Evolutionary conservation across 2,888 invertebrate genomes (phyloP), one percentile per base, ranked within the genome.

Genomic region (Tetanocera ferruginea): DNA sequence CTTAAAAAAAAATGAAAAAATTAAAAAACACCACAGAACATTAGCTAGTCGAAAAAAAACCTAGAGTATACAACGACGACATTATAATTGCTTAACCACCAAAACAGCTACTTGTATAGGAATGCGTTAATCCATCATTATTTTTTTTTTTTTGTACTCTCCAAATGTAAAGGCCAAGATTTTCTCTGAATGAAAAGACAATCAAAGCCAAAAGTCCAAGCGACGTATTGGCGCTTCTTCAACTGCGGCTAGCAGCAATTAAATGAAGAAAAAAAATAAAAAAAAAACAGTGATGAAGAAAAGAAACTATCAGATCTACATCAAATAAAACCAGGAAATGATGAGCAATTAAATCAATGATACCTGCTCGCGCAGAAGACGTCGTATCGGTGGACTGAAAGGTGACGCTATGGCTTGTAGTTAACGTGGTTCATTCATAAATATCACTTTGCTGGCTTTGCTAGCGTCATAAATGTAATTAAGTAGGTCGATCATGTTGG

Each of bases 331-430:
- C 87, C 89, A 89, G 89, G 89, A 89, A 89, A 89, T 89, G 89
- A 87, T 85, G 82, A 74, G 86, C 86, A 89, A 89, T 89, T 89
- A 89, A 88, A 86, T 86, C 87, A 87, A 87, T 88, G 86, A 83
- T 81, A 81, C 52, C 75, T 67, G 75, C 75, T 23, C 34, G 25
- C 19, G 31, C 51, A n/a, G n/a, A 31, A 17, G 8, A 5, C 17
- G 73, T 37, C 3, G 62, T 4, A 55, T 19, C 17, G 34, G 1
- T 51, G 70, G 55, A 55, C 37, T 19, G 5, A 25, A 25, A 55
- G 9, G 28, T 52, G 52, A 49, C 11, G 11, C 43, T 19, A 5
- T 31, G 43, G 23, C 31, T 19, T 34, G n/a, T 14, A 37, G 23
- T 69, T 49, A 55, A 57, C n/a, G 23, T 17, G 52, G 55, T 81